These are phyloP conservation scores for Buteo buteo DNA, from an alignment of 2,113 vertebrate genomes.

Conservation along the genomic window DNA sequence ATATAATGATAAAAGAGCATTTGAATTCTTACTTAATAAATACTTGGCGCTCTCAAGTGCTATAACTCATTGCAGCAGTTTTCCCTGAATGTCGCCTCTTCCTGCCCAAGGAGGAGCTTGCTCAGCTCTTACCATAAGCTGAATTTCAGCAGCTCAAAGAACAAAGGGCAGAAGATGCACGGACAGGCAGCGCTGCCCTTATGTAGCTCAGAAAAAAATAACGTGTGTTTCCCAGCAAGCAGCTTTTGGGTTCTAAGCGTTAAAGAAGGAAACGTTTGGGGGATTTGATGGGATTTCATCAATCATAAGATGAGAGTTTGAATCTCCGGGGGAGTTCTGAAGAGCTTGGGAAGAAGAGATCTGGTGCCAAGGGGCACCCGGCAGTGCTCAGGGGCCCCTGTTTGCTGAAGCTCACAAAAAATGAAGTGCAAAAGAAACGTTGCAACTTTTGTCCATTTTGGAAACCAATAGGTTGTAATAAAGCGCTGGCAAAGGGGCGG, in stretches of 20 bases:
- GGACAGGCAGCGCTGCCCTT: not conserved
- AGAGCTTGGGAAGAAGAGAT: not conserved
- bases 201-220: not conserved
- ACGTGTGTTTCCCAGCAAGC: rapidly evolving
- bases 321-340: not conserved
- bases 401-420: not conserved
- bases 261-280: not conserved
- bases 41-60: not conserved
- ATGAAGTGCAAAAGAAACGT: not conserved
- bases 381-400: not conserved
- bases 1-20: not conserved
- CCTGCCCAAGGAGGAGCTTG: not conserved
- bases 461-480: not conserved
- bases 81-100: not conserved
- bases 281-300: not conserved
- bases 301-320: not conserved
- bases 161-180: not conserved
- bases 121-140: not conserved
- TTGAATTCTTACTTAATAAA: constrained; percentile 25
- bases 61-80: not conserved
- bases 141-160: not conserved
- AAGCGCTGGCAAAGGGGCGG: not conserved
- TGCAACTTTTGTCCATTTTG: not conserved
- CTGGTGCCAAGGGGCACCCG: not conserved
- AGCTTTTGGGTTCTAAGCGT: not conserved